Percentiles rank a stretch among this genome's conserved stretches.
phyloP scores from a whole-genome alignment of 1,140 invertebrate species.

The Phortica variegata region DNA sequence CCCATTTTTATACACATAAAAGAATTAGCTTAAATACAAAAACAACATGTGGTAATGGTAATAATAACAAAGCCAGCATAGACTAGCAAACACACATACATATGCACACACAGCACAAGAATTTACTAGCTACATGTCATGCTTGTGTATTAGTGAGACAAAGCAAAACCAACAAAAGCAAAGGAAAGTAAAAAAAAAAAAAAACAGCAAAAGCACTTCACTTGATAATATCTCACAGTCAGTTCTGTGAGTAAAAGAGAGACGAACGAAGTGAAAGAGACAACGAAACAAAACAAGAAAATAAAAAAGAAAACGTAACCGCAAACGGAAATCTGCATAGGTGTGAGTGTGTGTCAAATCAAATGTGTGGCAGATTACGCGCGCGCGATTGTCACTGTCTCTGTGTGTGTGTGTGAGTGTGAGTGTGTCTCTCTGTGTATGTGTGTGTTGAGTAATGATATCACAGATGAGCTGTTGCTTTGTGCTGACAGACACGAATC shows the following conservation, averaged over 20 bases:
- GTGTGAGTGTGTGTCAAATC: too few relatives aligned
- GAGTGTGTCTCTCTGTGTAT: constrained; percentile 22
- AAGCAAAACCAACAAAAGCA: constrained; percentile 38
- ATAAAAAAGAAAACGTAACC: constrained; percentile 23
- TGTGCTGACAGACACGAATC: too few relatives aligned
- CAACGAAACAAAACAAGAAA: constrained; percentile 17
- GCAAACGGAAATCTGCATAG: constrained; percentile 20
- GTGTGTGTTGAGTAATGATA: constrained; percentile 46
- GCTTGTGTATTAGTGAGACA: constrained; percentile 24
- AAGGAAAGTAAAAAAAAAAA: too few relatives aligned
- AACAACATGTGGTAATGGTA: constrained; percentile 51
- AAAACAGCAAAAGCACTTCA: constrained; percentile 50
- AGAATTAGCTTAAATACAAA: constrained; percentile 54
- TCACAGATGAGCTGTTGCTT: constrained; percentile 39
- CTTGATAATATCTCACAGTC: constrained; percentile 45
- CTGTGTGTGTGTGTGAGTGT: constrained; percentile 9
- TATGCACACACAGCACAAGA: constrained; percentile 7
- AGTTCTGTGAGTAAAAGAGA: too few relatives aligned
- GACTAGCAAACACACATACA: constrained; percentile 22
- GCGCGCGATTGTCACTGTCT: constrained; percentile 1
- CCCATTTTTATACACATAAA: constrained; percentile 51
- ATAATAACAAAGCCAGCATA: constrained; percentile 45
- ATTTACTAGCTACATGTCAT: neutral
- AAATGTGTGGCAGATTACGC: constrained; percentile 7
- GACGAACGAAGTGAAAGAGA: constrained; percentile 8